Evolutionary conservation across 2,888 invertebrate species (phyloP).

Genomic region (Merodon equestris): DNA sequence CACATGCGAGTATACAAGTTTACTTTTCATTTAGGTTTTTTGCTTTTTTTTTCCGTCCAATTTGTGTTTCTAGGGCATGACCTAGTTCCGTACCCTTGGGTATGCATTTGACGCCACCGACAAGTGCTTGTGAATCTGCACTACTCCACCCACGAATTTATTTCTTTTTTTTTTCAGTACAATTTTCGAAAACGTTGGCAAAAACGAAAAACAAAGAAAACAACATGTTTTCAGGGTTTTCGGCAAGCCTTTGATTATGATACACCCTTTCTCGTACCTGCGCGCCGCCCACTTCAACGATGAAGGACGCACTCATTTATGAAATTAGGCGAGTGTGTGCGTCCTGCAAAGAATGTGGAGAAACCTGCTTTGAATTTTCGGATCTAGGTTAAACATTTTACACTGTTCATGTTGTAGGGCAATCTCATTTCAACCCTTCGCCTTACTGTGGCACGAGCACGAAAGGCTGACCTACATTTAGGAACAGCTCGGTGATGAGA

Average conservation of each 20-base stretch:
- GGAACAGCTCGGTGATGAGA: conserved; percentile 10
- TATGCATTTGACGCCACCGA: conserved; percentile 47
- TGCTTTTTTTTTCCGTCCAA: conserved; percentile 19
- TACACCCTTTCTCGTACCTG: too few relatives aligned
- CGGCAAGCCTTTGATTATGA: conserved; percentile 1
- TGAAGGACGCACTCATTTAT: too few relatives aligned
- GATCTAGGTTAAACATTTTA: conserved; percentile 57
- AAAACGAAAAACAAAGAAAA: conserved; percentile 16
- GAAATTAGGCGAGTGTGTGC: conserved; percentile 3
- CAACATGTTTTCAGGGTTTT: conserved; percentile 24
- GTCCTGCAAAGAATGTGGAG: conserved; percentile 25
- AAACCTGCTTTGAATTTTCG: conserved; percentile 12
- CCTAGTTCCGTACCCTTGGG: conserved; percentile 58
- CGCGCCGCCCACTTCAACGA: too few relatives aligned
- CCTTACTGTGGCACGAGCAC: not conserved
- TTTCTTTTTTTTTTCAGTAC: conserved; percentile 10
- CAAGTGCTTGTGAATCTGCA: conserved; percentile 28
- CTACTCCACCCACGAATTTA: not conserved
- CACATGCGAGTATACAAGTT: not conserved
- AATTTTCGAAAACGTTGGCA: conserved; percentile 29
- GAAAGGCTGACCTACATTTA: conserved; percentile 49
- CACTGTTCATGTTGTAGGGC: conserved; percentile 50
- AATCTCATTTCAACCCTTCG: conserved; percentile 11
- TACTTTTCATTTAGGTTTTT: conserved; percentile 1
- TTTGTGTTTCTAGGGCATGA: conserved; percentile 61